Evolutionary conservation across 2,113 vertebrate genomes (phyloP).

Genomic region (Ranitomeya variabilis): DNA sequence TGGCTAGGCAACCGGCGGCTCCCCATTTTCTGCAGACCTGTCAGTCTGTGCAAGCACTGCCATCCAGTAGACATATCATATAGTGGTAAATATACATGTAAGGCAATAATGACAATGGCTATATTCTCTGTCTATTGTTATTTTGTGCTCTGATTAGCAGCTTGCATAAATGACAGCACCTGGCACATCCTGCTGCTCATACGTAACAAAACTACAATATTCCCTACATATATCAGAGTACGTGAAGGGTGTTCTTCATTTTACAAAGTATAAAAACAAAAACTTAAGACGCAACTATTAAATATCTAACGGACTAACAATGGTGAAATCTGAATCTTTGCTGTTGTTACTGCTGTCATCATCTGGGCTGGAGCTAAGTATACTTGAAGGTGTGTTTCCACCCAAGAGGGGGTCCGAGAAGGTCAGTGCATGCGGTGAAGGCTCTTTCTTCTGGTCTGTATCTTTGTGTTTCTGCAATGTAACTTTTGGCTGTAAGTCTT

Average conservation of each 20-base stretch:
- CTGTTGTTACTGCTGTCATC: slow-evolving; percentile 92
- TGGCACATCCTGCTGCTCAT: neutral
- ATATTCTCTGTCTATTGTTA: slow-evolving; percentile 41
- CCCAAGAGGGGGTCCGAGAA: slow-evolving; percentile 89
- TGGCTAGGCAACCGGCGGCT: neutral
- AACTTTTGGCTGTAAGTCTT: slow-evolving; percentile 58
- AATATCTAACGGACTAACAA: slow-evolving; percentile 90
- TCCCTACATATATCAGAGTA: slow-evolving; percentile 18
- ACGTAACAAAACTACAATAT: slow-evolving; percentile 23
- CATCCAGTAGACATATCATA: slow-evolving; percentile 34
- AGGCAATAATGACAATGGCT: slow-evolving; percentile 55
- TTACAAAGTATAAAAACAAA: slow-evolving; percentile 36
- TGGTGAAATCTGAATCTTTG: slow-evolving; percentile 98
- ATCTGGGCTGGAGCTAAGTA: slow-evolving; percentile 84
- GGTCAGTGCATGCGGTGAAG: slow-evolving; percentile 64
- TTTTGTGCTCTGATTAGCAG: slow-evolving; percentile 49
- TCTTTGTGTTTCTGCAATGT: slow-evolving; percentile 65
- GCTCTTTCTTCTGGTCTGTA: slow-evolving; percentile 69
- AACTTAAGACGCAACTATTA: slow-evolving; percentile 60
- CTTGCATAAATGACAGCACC: slow-evolving; percentile 46
- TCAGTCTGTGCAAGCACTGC: neutral
- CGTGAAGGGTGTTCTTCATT: slow-evolving; percentile 4
- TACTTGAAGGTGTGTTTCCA: slow-evolving; percentile 83
- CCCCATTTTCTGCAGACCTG: neutral
- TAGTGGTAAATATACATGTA: slow-evolving; percentile 47